Evolutionary conservation across 1,140 invertebrate species (phyloP), one percentile per base, ranked within the genome.

Genomic region (Danaus melanippus): DNA sequence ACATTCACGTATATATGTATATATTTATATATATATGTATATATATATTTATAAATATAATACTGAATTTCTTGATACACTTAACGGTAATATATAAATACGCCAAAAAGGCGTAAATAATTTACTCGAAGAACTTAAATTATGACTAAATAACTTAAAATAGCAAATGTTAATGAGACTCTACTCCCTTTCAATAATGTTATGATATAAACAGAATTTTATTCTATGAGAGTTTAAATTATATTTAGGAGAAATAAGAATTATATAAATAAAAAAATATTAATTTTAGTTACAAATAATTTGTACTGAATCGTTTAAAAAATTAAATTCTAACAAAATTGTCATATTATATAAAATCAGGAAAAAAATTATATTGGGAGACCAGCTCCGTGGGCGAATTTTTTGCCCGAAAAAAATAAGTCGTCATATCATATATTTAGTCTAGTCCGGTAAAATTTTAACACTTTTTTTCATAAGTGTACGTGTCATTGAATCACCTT

Each of bases 131-230:
- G 40, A 54, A 56, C 69, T 68, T 73, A 75, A 48, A 47, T 67
- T 74, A 78, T 74, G 75, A 78, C 75, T 75, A 74, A 56, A 62
- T 64, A 64, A 64, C 46, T 57, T 64, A 63, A 41, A 62, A 67
- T 69, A 66, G 67, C 56, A 68, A 66, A 67, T 64, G 53, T 66
- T 69, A 69, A 66, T 76, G 75, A 78, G 75, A 78, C 75, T 78
- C 73, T 53, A 49, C 59, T 59, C 53, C 62, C 52, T 59, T 64
- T 55, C 52, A 32, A 32, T 32, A 32, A 32, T 7, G 6, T 32
- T 32, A 32, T 7, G 21, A 32, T 32, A 3, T 32, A 32, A 32
- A 32, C 21, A 32, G 21, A 32, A 32, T 32, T 32, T 1, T 32
- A 32, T 32, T 32, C 21, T 32, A 32, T 32, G 21, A 32, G 21